These are phyloP conservation scores for Ceratosolen solmsi DNA, from an alignment of 1,140 invertebrate genomes.

Conservation along the genomic window DNA sequence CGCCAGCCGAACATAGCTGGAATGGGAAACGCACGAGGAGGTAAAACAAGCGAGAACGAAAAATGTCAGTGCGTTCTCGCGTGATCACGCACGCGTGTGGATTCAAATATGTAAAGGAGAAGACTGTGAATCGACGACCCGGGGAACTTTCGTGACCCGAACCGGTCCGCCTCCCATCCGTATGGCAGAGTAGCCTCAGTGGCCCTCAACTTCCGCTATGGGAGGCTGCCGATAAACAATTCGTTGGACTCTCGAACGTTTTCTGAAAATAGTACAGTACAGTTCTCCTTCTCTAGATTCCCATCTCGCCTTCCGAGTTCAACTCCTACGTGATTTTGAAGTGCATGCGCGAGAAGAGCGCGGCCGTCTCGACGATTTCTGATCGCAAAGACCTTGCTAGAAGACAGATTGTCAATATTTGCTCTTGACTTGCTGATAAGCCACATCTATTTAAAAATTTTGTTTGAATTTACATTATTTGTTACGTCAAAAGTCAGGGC, in stretches of 20 bases:
- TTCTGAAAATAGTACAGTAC: not conserved
- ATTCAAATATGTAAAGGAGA: slow-evolving; percentile 18
- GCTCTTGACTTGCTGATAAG: not conserved
- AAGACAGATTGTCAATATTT: not conserved
- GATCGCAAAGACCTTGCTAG: not conserved
- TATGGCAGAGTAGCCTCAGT: slow-evolving; percentile 53
- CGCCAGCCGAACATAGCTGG: slow-evolving; percentile 9
- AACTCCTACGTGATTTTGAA: no score
- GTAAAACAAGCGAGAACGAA: not conserved
- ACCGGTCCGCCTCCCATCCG: slow-evolving; percentile 67
- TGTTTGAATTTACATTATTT: not conserved
- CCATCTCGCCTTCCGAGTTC: not conserved
- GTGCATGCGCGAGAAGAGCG: no score
- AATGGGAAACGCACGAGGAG: not conserved
- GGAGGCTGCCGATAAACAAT: not conserved
- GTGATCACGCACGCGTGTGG: slow-evolving; percentile 4
- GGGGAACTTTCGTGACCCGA: slow-evolving; percentile 68
- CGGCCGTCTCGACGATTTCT: not conserved
- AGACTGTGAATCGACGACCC: slow-evolving; percentile 58
- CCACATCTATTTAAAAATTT: not conserved
- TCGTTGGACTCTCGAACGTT: not conserved
- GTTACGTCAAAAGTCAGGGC: not conserved
- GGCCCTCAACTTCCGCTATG: slow-evolving; percentile 65
- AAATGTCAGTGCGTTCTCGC: slow-evolving; percentile 21
- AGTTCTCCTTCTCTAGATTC: not conserved